These are phyloP conservation scores for Eurytoma californica DNA, from an alignment of 2,888 invertebrate species.

Conservation along the genomic window DNA sequence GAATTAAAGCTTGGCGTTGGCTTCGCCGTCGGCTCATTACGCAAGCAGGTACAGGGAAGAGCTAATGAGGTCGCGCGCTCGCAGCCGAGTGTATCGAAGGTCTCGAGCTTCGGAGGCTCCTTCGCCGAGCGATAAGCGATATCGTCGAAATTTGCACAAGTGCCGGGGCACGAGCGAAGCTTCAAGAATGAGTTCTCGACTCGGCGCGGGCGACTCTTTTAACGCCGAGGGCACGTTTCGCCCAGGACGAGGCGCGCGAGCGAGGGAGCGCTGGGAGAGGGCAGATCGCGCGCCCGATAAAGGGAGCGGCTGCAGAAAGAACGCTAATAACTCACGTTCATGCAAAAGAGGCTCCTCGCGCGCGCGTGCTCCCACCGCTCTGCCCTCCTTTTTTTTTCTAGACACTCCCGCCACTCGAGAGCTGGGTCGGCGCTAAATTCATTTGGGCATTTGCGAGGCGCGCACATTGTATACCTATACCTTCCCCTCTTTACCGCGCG, in stretches of 20 bases:
- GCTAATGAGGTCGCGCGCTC: constrained; percentile 45
- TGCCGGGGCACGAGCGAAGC: background rate
- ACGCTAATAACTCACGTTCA: constrained; percentile 29
- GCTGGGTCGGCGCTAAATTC: too few relatives aligned
- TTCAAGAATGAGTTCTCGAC: background rate
- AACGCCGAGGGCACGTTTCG: background rate
- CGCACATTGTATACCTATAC: background rate
- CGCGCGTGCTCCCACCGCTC: too few relatives aligned
- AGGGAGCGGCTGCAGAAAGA: background rate
- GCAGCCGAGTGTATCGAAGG: constrained; percentile 27
- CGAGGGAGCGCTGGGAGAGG: background rate
- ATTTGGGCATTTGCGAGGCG: background rate
- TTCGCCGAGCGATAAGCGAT: constrained; percentile 33
- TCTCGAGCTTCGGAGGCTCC: constrained; percentile 34
- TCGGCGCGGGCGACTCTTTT: background rate
- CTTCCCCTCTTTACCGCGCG: background rate
- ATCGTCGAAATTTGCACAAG: constrained; percentile 6
- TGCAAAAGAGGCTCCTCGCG: too few relatives aligned
- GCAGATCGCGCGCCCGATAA: background rate
- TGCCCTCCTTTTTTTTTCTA: too few relatives aligned
- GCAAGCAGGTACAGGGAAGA: constrained; percentile 23
- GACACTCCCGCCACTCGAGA: too few relatives aligned
- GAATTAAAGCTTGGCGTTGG: background rate
- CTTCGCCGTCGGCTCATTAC: constrained; percentile 20
- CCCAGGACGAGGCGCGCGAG: background rate